Evolutionary conservation across 2,888 invertebrate genomes (phyloP).

Genomic region (Conus canariensis): DNA sequence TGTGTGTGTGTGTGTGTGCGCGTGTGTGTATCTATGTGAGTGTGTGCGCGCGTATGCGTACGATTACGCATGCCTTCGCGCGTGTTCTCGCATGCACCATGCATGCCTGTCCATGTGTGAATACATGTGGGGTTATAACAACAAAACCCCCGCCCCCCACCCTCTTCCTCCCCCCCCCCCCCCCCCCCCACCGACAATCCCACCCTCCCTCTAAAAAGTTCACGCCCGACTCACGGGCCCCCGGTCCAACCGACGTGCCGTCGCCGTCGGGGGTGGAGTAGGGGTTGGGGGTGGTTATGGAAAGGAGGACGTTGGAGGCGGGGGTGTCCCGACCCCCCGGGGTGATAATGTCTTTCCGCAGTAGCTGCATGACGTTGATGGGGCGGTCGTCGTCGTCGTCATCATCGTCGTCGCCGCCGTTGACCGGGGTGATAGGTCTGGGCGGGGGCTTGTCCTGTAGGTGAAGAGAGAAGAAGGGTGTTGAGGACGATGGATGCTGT

Average conservation of each 20-base stretch:
- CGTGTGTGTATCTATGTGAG: background rate
- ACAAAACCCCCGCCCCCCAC: background rate
- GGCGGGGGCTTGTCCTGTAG: background rate
- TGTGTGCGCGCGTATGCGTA: background rate
- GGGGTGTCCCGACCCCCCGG: constrained; percentile 25
- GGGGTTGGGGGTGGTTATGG: constrained; percentile 26
- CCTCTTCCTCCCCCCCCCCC: background rate
- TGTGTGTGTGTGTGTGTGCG: background rate
- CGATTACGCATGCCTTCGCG: too few relatives aligned
- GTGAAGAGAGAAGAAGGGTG: background rate
- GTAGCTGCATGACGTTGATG: constrained; percentile 35
- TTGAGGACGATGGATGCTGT: too few relatives aligned
- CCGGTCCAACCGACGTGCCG: background rate
- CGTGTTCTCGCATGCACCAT: too few relatives aligned
- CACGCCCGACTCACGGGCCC: background rate
- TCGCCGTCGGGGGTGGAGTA: background rate
- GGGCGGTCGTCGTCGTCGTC: constrained; percentile 12
- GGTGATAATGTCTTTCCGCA: constrained; percentile 22
- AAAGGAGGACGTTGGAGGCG: constrained; percentile 13
- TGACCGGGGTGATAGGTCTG: background rate
- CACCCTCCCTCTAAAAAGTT: background rate
- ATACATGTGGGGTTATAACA: background rate
- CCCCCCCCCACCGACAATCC: background rate
- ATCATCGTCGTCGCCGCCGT: background rate
- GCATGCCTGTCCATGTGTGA: too few relatives aligned